A percentile compares a stretch with the other conserved stretches of the same genome.
These are phyloP conservation scores for Osmoderma eremita DNA, from an alignment of 2,888 invertebrate genomes.

Conservation along the genomic window DNA sequence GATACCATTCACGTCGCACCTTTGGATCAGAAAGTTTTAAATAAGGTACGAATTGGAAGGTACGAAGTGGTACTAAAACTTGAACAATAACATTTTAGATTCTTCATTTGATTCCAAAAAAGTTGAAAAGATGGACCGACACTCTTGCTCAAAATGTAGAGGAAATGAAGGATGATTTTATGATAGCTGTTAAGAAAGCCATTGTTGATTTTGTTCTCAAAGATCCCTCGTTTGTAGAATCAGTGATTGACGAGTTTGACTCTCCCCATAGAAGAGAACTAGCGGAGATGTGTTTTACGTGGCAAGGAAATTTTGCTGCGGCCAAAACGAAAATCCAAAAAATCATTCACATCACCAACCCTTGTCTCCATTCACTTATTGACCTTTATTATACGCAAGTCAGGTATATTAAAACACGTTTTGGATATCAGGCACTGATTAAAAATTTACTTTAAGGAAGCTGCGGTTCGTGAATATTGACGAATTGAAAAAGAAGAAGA, in stretches of 20 bases:
- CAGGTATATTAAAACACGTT: too few species aligned
- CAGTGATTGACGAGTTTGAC: constrained; percentile 65
- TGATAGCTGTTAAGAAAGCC: constrained; percentile 89
- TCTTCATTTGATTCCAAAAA: constrained; percentile 71
- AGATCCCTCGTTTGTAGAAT: constrained; percentile 73
- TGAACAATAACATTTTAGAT: constrained; percentile 64
- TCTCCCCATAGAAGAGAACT: constrained; percentile 70
- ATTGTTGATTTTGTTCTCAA: constrained; percentile 91
- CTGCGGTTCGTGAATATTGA: constrained; percentile 71
- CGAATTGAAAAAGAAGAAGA: constrained; percentile 68
- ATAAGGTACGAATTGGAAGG: constrained; percentile 63
- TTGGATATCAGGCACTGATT: background rate
- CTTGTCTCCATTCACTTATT: constrained; percentile 81
- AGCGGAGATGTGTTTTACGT: constrained; percentile 72
- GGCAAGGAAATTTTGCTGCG: constrained; percentile 67
- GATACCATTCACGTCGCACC: constrained; percentile 91
- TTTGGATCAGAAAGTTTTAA: constrained; percentile 78
- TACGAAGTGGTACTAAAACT: constrained; percentile 6
- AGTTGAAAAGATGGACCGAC: constrained; percentile 71
- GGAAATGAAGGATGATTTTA: constrained; percentile 87
- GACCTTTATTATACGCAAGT: constrained; percentile 85
- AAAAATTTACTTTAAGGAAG: background rate
- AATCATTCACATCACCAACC: constrained; percentile 80
- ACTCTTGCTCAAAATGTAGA: constrained; percentile 72
- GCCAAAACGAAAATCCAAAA: constrained; percentile 66